Evolutionary conservation across 2,113 vertebrate species (phyloP).

Genomic region (Alaudala cheleensis): DNA sequence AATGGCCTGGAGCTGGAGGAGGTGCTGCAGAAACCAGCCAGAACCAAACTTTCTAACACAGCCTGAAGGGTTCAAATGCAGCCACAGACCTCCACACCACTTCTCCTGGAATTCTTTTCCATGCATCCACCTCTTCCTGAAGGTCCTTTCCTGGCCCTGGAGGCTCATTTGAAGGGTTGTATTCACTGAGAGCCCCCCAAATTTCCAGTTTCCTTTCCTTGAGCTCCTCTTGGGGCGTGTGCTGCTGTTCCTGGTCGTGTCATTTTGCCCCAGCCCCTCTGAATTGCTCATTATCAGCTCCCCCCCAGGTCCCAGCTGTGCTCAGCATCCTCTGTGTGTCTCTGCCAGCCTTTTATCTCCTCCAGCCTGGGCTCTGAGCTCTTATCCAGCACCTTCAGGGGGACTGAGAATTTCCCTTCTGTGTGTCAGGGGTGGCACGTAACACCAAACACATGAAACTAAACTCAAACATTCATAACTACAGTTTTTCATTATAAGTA

Average conservation of each 20-base stretch:
- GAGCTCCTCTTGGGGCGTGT: not conserved
- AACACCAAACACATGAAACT: too few species aligned
- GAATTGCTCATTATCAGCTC: rapidly evolving
- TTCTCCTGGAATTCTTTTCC: not conserved
- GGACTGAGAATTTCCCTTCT: rapidly evolving
- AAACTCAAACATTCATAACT: too few species aligned
- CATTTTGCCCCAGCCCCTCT: rapidly evolving
- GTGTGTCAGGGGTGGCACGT: rapidly evolving
- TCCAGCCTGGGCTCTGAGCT: not conserved
- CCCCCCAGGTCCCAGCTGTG: not conserved
- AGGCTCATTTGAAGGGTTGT: too few species aligned
- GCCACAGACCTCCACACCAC: too few species aligned
- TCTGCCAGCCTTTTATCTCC: not conserved
- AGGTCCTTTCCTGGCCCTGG: not conserved
- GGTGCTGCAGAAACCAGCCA: not conserved
- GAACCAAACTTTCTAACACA: too few species aligned
- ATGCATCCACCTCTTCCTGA: not conserved
- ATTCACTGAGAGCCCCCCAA: rapidly evolving
- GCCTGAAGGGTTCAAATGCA: rapidly evolving
- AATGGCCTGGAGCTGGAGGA: not conserved
- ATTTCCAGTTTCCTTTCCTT: rapidly evolving
- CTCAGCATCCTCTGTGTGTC: not conserved
- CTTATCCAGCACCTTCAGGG: not conserved
- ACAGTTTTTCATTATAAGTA: too few species aligned
- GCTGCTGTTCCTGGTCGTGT: rapidly evolving